Evolutionary conservation across 2,113 vertebrate genomes (phyloP), one percentile per base, ranked within the genome.

Genomic region (Ancistrus triradiatus): DNA sequence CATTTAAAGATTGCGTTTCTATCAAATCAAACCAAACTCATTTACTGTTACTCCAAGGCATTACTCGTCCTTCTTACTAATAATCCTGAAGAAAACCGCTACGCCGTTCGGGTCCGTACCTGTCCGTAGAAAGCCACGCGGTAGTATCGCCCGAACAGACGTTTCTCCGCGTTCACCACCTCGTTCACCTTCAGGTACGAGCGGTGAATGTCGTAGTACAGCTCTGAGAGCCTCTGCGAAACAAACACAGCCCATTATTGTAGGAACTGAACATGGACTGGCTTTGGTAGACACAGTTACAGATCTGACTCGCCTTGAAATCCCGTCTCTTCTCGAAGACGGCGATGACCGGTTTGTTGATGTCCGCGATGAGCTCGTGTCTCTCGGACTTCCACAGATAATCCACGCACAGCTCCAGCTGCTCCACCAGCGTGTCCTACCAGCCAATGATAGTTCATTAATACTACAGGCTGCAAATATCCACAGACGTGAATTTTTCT

Each of bases 311-410:
- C 85, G 95, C 95, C 88, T 98, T 98, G 69, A 98, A 99, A 71
- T 99, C 94, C 61, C 96, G 81, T 64, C 95, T 91, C 74, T 98
- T 98, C 79, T 98, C 96, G 77, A 94, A 98, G 73, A 99, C 95
- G 0, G 90, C 91, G 37, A 98, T 98, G 65, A 99, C 91, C 17
- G 94, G 95, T 42, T 99, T 99, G 86, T 95, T 97, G 83, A 99
- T 94, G 68, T 95, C 94, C 6, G 96, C 95, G 24, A 99, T 95
- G 69, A 98, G 93, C 69, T 99, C 96, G 0, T 98, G 86, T 74
- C 96, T 73, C 80, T 99, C 96, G 0, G 95, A 97, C 66, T 98
- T 98, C 96, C 95, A 98, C 40, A 99, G 88, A 68, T 94, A 97
- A 43, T 99, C 95, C 75, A 93, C 93, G 77, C 93, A 98, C 74